Percentiles rank a stretch among this genome's conserved stretches.
phyloP scores from a whole-genome alignment of 2,113 vertebrate species.

The Cromileptes altivelis region DNA sequence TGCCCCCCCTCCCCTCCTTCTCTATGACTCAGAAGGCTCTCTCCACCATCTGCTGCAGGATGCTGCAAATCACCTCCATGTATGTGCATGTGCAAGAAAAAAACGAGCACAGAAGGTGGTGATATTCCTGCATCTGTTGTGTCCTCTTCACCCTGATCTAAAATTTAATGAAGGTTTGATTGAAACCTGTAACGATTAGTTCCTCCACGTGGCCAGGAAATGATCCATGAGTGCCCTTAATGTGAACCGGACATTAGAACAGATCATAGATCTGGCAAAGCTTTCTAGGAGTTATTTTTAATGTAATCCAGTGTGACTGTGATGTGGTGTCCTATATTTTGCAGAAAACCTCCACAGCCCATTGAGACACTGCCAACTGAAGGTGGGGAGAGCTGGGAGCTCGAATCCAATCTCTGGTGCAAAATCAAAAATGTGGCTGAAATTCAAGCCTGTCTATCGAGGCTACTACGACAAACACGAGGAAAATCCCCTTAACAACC shows the following conservation, averaged over 20 bases:
- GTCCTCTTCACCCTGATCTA: conserved; percentile 27
- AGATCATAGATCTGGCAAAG: neutral
- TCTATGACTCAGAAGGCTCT: conserved; percentile 66
- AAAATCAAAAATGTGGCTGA: neutral
- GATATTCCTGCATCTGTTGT: conserved; percentile 51
- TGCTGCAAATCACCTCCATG: conserved; percentile 52
- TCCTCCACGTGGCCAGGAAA: conserved; percentile 33
- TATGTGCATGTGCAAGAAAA: conserved; percentile 24
- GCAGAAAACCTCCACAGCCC: neutral
- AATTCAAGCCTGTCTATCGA: neutral
- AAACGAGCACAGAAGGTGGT: conserved; percentile 35
- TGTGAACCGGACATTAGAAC: conserved; percentile 1
- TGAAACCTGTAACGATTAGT: conserved; percentile 19
- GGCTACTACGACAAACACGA: neutral
- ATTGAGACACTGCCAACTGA: neutral
- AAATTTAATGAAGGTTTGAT: conserved; percentile 32
- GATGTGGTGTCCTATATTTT: neutral
- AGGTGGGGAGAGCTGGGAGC: neutral
- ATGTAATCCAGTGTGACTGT: neutral
- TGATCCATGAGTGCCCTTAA: conserved; percentile 9
- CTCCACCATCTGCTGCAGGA: conserved; percentile 64
- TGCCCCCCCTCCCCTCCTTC: neutral
- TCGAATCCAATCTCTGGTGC: neutral
- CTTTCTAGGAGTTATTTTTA: conserved; percentile 5
- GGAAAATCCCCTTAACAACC: neutral